Evolutionary conservation across 2,888 invertebrate genomes (phyloP).

Genomic region (Philonicus albiceps): DNA sequence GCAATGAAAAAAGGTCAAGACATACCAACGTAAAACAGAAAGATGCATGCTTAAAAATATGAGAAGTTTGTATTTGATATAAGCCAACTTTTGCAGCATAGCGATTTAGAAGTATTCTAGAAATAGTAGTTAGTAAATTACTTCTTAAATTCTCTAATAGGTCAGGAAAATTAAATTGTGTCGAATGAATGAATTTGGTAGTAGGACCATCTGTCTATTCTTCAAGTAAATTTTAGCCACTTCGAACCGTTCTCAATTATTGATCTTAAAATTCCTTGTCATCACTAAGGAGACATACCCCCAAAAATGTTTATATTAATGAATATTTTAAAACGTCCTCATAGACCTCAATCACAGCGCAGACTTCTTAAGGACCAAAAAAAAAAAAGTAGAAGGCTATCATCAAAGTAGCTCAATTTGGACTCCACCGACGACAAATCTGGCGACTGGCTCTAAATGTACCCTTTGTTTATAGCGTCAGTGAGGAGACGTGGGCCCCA

Average conservation of each 20-base stretch:
- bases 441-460: background rate
- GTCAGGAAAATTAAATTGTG: too few species aligned
- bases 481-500: background rate
- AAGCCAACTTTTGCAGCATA: too few species aligned
- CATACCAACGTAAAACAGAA: too few species aligned
- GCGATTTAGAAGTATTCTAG: too few species aligned
- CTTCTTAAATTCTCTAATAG: too few species aligned
- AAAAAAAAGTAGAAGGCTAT: slow-evolving; percentile 1
- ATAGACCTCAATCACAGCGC: background rate
- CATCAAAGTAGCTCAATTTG: slow-evolving; percentile 15
- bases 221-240: background rate
- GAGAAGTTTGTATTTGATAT: too few species aligned
- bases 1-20: too few species aligned
- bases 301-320: background rate
- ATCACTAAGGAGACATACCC: background rate
- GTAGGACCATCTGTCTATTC: background rate
- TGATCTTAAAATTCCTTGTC: background rate
- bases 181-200: background rate
- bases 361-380: background rate
- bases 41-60: too few species aligned
- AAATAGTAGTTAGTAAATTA: too few species aligned
- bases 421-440: background rate
- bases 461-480: background rate
- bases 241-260: background rate
- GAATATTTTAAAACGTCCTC: background rate